Conservation (phyloP, 2,797 vertebrate genomes). For the Semotilus atromaculatus region DNA sequence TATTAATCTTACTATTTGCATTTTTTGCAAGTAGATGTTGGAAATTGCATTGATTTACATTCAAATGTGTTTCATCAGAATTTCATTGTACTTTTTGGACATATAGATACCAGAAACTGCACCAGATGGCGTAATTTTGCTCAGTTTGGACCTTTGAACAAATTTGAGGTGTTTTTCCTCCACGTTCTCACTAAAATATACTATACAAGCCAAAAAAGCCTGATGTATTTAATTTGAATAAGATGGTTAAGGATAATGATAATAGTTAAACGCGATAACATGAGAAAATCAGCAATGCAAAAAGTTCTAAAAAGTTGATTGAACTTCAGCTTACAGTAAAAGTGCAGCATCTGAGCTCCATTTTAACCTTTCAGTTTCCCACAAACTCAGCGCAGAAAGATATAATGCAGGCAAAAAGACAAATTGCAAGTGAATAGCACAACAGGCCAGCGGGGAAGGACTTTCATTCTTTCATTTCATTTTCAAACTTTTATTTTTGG, state of each 20-base stretch:
- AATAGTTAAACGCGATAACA: not conserved
- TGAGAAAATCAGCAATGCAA: not conserved
- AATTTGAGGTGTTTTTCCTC: rapidly evolving
- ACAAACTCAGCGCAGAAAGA: not conserved
- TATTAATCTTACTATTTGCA: no score
- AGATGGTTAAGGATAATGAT: no score
- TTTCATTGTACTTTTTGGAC: not conserved
- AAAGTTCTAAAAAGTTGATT: no score
- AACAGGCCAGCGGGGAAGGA: not conserved
- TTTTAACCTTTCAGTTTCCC: no score
- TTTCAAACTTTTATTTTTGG: no score
- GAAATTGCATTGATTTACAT: not conserved
- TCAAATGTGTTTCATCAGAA: no score
- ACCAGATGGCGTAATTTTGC: not conserved
- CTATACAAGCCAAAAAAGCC: not conserved
- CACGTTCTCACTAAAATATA: not conserved
- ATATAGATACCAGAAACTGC: not conserved
- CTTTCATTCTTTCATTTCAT: no score
- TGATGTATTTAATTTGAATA: not conserved
- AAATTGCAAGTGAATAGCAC: not conserved
- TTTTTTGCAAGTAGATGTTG: not conserved
- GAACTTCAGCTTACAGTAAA: not conserved
- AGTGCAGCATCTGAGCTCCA: no score
- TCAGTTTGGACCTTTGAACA: no score
- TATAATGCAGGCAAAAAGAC: not conserved